Conservation (phyloP, 92 coral and sea anemone species). For the Umimayanthus chanpuru region DNA sequence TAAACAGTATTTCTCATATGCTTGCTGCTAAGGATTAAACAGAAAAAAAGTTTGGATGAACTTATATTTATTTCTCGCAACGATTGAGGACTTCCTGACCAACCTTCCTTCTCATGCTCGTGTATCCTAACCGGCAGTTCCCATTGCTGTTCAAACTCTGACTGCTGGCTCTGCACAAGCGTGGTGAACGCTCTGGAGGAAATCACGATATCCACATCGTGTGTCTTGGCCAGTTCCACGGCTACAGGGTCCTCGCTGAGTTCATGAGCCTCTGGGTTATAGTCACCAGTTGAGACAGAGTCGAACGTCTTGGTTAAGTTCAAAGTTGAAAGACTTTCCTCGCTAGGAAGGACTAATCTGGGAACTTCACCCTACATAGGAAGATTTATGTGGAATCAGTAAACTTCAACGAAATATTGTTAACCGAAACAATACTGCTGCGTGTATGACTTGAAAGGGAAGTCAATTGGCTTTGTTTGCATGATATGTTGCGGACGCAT, state of each 20-base stretch:
- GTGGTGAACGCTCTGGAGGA: conserved; percentile 74
- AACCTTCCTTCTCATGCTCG: conserved; percentile 24
- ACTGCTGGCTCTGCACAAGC: conserved; percentile 77
- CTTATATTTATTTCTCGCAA: too few relatives aligned
- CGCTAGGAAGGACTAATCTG: conserved; percentile 26
- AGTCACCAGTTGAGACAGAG: not conserved
- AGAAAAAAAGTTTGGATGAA: too few relatives aligned
- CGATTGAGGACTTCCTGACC: too few relatives aligned
- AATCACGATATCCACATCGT: conserved; percentile 66
- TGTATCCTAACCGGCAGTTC: conserved; percentile 70
- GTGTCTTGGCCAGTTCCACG: conserved; percentile 58
- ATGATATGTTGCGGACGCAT: too few relatives aligned
- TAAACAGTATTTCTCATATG: too few relatives aligned
- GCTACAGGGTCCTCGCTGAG: conserved; percentile 71
- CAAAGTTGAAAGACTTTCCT: conserved; percentile 21
- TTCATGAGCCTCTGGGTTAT: not conserved
- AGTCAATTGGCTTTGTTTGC: too few relatives aligned
- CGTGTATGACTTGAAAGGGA: too few relatives aligned
- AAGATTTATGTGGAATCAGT: not conserved
- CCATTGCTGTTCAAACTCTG: conserved; percentile 76
- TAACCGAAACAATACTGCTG: not conserved
- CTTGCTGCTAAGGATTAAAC: too few relatives aligned
- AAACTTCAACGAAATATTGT: not conserved
- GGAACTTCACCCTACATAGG: conserved; percentile 39
- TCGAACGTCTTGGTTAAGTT: conserved; percentile 15